These are phyloP conservation scores for Sitta carolinensis DNA, from an alignment of 2,797 vertebrate genomes.

Conservation along the genomic window DNA sequence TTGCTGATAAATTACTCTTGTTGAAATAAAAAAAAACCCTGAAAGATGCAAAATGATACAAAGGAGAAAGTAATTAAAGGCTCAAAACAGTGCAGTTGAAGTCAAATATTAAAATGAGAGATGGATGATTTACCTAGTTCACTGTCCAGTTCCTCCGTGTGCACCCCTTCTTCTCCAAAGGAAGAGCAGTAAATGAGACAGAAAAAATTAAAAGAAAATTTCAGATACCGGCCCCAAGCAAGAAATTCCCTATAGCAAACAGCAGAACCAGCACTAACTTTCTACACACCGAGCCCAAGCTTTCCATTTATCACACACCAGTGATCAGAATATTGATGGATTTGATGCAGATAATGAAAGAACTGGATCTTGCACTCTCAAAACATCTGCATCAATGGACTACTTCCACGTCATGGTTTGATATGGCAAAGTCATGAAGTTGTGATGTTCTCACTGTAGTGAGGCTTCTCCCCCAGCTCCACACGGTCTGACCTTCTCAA, in stretches of 20 bases:
- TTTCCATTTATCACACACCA: constrained; percentile 30
- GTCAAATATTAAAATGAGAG: constrained; percentile 56
- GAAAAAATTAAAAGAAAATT: constrained; percentile 82
- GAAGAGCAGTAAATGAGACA: constrained; percentile 78
- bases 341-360: constrained; percentile 42
- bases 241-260: constrained; percentile 73
- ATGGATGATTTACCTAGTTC: constrained; percentile 90
- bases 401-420: neutral
- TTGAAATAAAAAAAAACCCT: neutral
- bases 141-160: constrained; percentile 99
- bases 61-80: constrained; percentile 58
- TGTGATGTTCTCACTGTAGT: neutral
- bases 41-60: constrained; percentile 57
- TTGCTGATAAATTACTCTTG: neutral
- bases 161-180: constrained; percentile 96
- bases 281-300: constrained; percentile 58
- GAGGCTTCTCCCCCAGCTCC: neutral
- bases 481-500: fast-evolving
- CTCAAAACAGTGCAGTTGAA: constrained; percentile 48
- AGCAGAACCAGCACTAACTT: constrained; percentile 57
- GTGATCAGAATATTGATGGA: constrained; percentile 52
- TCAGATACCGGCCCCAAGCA: constrained; percentile 82
- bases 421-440: constrained; percentile 13
- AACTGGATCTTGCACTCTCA: constrained; percentile 15
- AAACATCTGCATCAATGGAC: constrained; percentile 16